Evolutionary conservation across 2,797 vertebrate species (phyloP), one percentile per base, ranked within the genome.

Genomic region (Lates japonicus): DNA sequence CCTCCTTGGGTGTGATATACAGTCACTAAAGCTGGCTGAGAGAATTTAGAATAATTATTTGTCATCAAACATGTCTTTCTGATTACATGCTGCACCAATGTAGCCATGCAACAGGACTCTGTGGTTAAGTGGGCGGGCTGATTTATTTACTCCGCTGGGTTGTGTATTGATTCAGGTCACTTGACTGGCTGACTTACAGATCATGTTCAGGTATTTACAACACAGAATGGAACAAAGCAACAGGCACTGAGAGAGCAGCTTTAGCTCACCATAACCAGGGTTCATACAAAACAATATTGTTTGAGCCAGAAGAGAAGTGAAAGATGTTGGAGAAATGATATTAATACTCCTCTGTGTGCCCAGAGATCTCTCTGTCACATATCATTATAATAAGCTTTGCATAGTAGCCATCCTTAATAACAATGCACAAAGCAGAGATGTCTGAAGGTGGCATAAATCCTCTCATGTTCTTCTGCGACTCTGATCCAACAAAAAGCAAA

Each of bases 151-250:
- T 91, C 88, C 74, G 61, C 89, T 82, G 88, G 80, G 85, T 90
- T 88, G 37, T 90, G 80, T 87, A 92, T 92, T 91, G 91, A 91
- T 92, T 92, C 89, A 91, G 92, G 93, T 95, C 93, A 91, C 83
- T 92, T 91, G 92, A 90, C 86, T 81, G 88, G 81, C 91, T 88
- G 90, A 89, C 90, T 92, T 89, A n/a, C 84, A 90, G 87, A 87
- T 90, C 88, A 67, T 88, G 90, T 91, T 91, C 91, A 94, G 92
- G 93, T 93, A 93, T 91, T 90, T 92, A 80, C 80, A 82, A 88
- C 88, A 87, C 90, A 92, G 92, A n/a, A 93, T 89, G 87, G 90
- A 91, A 86, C 68, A 88, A 85, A 91, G 87, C 58, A 70, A 78
- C 82, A 82, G 78, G 81, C 86, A 83, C 67, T 8, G 77, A 86